Evolutionary conservation across 2,113 vertebrate species (phyloP).

Genomic region (Dinomys branickii): DNA sequence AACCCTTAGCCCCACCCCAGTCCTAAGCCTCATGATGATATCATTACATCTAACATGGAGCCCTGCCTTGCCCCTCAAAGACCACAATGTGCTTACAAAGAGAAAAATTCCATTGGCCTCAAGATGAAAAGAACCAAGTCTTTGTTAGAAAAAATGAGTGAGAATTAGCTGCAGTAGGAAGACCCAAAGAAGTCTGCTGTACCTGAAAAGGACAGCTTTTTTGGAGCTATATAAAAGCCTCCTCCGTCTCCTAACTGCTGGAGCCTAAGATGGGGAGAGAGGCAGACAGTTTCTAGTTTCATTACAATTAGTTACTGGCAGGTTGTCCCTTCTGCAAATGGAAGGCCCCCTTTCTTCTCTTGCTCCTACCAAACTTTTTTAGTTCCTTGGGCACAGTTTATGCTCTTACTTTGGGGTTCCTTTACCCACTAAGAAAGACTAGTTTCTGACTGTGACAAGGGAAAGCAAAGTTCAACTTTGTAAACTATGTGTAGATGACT

Average conservation of each 20-base stretch:
- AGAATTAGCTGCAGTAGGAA: background rate
- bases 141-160: background rate
- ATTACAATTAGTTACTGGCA: background rate
- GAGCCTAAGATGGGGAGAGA: background rate
- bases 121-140: background rate
- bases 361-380: background rate
- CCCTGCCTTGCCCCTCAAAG: background rate
- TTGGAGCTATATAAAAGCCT: background rate
- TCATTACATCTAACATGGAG: background rate
- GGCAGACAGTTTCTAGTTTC: background rate
- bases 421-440: background rate
- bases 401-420: background rate
- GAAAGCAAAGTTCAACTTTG: background rate
- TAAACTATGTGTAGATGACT: background rate
- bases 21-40: background rate
- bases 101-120: background rate
- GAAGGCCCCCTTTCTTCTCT: background rate
- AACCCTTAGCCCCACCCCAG: background rate
- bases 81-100: background rate
- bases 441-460: background rate
- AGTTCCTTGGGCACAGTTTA: background rate
- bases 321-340: background rate
- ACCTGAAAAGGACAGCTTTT: background rate
- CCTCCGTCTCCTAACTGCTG: background rate
- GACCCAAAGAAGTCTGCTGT: background rate